Evolutionary conservation across 2,888 invertebrate genomes (phyloP), one percentile per base, ranked within the genome.

Genomic region (Neoaliturus tenellus): DNA sequence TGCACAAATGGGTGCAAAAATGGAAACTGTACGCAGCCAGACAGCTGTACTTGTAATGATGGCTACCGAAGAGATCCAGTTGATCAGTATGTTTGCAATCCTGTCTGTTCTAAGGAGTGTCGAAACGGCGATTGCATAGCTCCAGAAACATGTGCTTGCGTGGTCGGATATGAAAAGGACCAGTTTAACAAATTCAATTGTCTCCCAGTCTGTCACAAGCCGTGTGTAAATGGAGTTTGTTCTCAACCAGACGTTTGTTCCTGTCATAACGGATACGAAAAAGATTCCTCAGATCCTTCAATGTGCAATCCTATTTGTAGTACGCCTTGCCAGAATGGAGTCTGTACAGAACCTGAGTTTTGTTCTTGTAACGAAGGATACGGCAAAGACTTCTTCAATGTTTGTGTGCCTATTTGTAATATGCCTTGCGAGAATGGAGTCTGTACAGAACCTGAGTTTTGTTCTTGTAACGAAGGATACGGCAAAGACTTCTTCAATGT

Each of bases 351-450:
- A 20, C 80, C 81, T 4, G 69, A 82, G 31, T 8, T 20, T 69
- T 82, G 81, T 31, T 31, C 28, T 10, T 82, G 81, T 28, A 10
- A 71, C 31, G 17, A 25, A 28, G 81, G 81, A 6, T 71, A 48
- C 31, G 25, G 28, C 41, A 62, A 35, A n/a, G 33, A 67, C 41
- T 14, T 28, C 3, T 20, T 25, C 0, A 25, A 73, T 48, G 3
- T 12, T 10, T 81, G 81, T 31, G 28, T 10, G 4, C 81, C 81
- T 23, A 35, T 81, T 6, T 81, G 81, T 17, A 39, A n/a, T 2
- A 14, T 20, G 35, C 44, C 23, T 1, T 81, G 81, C 23, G 28
- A 62, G 6, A 81, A 81, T 41, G 58, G 67, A 17, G n/a, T 20
- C 0, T 75, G 75, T 75, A n/a, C 31, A 14, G 51, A 28, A 0